Percentiles rank a stretch among this genome's conserved stretches.
Conservation (phyloP, 2,888 invertebrate genomes). For the Andricus quercusramuli region DNA sequence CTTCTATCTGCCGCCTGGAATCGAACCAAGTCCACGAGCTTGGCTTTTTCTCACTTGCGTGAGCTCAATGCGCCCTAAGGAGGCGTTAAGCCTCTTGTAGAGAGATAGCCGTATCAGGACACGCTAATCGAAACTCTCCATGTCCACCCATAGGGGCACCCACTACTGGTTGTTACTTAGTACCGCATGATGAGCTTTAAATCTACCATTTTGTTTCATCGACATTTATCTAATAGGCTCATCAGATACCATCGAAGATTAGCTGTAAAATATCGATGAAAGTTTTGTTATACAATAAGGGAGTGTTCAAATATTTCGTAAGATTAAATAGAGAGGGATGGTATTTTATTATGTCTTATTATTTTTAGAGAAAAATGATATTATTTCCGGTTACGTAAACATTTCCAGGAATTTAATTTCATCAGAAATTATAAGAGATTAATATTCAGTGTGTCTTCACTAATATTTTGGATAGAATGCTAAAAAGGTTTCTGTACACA, state of each 20-base stretch:
- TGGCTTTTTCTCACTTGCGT: conserved; percentile 45
- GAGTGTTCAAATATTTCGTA: background rate
- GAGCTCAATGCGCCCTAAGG: conserved; percentile 57
- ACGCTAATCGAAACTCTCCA: conserved; percentile 57
- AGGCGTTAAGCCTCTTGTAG: conserved; percentile 67
- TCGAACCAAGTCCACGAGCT: conserved; percentile 57
- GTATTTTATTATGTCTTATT: background rate
- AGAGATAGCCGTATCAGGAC: conserved; percentile 64
- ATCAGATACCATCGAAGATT: background rate
- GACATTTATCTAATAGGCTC: background rate
- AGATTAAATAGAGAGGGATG: background rate
- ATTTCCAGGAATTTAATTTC: too few relatives aligned
- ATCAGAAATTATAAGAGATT: too few relatives aligned
- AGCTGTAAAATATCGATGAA: background rate
- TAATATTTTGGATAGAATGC: too few relatives aligned
- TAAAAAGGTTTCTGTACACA: too few relatives aligned
- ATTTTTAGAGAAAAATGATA: background rate
- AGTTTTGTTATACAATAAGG: background rate
- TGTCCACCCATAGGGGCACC: conserved; percentile 64
- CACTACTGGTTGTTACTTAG: conserved; percentile 60
- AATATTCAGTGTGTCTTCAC: too few relatives aligned
- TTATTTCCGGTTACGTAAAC: background rate
- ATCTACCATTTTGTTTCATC: conserved; percentile 13
- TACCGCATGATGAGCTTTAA: conserved; percentile 6
- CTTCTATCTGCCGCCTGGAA: conserved; percentile 67